A percentile compares a stretch with the other conserved stretches of the same genome.
Conservation (phyloP, 2,113 vertebrate species). For the Merops nubicus region DNA sequence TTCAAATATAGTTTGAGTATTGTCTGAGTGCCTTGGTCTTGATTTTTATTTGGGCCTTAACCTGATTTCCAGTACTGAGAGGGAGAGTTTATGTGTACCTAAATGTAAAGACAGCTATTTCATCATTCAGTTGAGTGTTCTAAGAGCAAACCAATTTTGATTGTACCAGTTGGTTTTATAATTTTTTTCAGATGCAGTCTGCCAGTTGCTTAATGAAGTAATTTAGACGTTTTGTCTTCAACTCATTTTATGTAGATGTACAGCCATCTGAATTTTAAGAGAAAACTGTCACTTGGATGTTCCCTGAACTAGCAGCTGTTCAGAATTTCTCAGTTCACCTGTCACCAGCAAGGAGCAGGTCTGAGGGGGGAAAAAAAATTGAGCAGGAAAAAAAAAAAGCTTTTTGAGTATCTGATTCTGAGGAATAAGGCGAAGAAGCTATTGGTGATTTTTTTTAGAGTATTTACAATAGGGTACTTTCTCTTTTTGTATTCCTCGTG, state of each 20-base stretch:
- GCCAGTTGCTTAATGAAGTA: background rate
- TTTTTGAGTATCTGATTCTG: too few relatives aligned
- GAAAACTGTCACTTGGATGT: background rate
- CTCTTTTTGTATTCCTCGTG: background rate
- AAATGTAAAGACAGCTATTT: background rate
- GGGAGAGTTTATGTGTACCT: background rate
- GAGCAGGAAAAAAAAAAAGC: background rate
- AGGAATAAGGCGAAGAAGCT: too few relatives aligned
- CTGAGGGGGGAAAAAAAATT: accelerated
- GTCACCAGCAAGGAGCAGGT: background rate
- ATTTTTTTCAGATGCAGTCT: background rate
- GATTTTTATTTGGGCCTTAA: background rate
- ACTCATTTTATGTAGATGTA: background rate
- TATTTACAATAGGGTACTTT: background rate
- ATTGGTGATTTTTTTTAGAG: too few relatives aligned
- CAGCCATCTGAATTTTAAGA: background rate
- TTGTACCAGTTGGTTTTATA: background rate
- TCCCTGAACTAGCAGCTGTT: background rate
- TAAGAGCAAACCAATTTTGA: background rate
- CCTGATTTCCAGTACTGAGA: background rate
- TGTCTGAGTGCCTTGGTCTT: background rate
- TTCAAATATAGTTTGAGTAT: background rate
- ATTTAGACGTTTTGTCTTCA: background rate
- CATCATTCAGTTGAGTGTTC: background rate
- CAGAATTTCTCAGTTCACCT: background rate